These are phyloP conservation scores for Synanthedon andrenaeformis DNA, from an alignment of 2,888 invertebrate genomes.

Conservation along the genomic window DNA sequence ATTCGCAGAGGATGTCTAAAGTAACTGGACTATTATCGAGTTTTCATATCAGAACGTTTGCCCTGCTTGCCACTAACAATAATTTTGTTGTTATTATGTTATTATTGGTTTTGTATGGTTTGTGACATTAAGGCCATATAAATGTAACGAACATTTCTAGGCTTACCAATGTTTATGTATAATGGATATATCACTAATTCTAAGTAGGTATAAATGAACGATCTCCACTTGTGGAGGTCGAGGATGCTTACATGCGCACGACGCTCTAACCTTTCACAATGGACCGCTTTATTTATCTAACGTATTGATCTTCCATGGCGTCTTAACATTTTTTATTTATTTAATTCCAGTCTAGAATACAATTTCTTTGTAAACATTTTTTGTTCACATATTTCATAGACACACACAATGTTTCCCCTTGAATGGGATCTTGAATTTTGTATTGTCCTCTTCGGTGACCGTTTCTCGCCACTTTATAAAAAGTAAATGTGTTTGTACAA, in stretches of 20 bases:
- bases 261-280: constrained; percentile 36
- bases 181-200: too few relatives aligned
- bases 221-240: constrained; percentile 11
- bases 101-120: too few relatives aligned
- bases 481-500: constrained; percentile 25
- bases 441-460: constrained; percentile 26
- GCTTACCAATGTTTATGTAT: too few relatives aligned
- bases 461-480: constrained; percentile 9
- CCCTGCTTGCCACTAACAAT: too few relatives aligned
- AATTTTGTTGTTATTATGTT: too few relatives aligned
- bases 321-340: constrained; percentile 33
- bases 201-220: too few relatives aligned
- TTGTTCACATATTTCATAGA: constrained; percentile 52
- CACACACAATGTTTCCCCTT: constrained; percentile 25
- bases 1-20: too few relatives aligned
- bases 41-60: constrained; percentile 11
- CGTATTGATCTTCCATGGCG: constrained; percentile 48
- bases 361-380: constrained; percentile 53
- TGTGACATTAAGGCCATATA: too few relatives aligned
- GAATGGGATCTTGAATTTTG: constrained; percentile 40
- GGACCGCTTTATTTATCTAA: constrained; percentile 51
- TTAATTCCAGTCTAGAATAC: constrained; percentile 35
- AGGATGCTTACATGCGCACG: constrained; percentile 16
- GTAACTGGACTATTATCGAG: too few relatives aligned
- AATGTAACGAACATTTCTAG: too few relatives aligned